phyloP scores from a whole-genome alignment of 1,140 invertebrate species.

The Tetranychus cinnabarinus region DNA sequence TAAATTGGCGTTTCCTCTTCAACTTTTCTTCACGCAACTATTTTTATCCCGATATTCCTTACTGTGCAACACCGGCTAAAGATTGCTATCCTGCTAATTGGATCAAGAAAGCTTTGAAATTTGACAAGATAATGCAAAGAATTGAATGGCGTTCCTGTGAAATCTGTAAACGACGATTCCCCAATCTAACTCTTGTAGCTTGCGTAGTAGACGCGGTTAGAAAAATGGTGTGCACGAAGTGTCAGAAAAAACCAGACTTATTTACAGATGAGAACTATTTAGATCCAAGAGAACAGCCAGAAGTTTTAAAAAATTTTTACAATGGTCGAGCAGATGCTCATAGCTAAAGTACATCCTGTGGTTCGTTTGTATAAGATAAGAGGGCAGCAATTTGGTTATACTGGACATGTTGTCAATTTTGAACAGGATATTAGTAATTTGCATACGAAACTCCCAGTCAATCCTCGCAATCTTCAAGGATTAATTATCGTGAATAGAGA shows the following conservation, averaged over 20 bases:
- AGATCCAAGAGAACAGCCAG: background rate
- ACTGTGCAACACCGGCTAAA: too few species aligned
- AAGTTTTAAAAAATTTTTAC: background rate
- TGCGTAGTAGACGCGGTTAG: too few species aligned
- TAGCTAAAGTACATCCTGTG: background rate
- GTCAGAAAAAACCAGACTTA: background rate
- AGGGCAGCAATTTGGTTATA: background rate
- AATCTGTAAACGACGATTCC: too few species aligned
- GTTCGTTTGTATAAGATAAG: background rate
- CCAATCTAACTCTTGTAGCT: too few species aligned
- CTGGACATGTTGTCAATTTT: background rate
- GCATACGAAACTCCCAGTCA: background rate
- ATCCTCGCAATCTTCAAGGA: background rate
- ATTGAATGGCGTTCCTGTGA: too few species aligned
- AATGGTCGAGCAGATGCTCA: background rate
- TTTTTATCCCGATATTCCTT: too few species aligned
- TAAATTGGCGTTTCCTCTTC: too few species aligned
- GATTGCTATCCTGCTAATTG: too few species aligned
- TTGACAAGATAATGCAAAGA: too few species aligned
- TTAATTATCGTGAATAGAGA: background rate
- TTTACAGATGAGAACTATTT: background rate
- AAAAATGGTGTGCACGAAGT: background rate
- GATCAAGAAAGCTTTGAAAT: too few species aligned
- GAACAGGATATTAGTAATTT: background rate
- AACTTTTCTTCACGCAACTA: too few species aligned